Evolutionary conservation across 2,113 vertebrate genomes (phyloP).

Genomic region (Lutjanus erythropterus): DNA sequence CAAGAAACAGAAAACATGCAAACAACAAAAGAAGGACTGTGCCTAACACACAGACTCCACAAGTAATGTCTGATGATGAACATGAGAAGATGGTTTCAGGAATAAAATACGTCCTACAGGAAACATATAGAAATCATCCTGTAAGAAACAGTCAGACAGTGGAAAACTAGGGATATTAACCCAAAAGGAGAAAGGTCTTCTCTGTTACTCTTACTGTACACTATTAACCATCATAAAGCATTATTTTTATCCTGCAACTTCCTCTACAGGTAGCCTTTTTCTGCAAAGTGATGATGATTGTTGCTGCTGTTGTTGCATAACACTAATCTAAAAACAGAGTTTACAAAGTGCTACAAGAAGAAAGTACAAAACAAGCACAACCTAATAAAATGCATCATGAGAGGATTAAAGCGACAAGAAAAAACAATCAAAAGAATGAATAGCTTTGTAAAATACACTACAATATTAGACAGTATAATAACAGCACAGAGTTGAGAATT

Average conservation of each 20-base stretch:
- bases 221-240: not conserved
- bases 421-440: not conserved
- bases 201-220: not conserved
- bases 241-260: not conserved
- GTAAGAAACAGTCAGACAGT: too few relatives aligned
- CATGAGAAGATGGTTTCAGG: too few relatives aligned
- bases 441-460: not conserved
- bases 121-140: too few relatives aligned
- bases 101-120: too few relatives aligned
- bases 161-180: too few relatives aligned
- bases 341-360: not conserved
- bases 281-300: not conserved
- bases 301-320: conserved; percentile 18
- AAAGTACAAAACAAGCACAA: conserved; percentile 24
- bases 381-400: not conserved
- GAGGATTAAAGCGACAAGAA: conserved; percentile 13
- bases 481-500: not conserved
- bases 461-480: not conserved
- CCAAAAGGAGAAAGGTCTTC: too few relatives aligned
- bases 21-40: too few relatives aligned
- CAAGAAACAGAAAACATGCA: too few relatives aligned
- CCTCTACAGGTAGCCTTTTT: not conserved
- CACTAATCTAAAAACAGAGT: conserved; percentile 20
- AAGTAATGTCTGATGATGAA: too few relatives aligned
- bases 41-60: too few relatives aligned